Conservation (phyloP, 2,888 invertebrate genomes). For the Drosophila flavopinicola region DNA sequence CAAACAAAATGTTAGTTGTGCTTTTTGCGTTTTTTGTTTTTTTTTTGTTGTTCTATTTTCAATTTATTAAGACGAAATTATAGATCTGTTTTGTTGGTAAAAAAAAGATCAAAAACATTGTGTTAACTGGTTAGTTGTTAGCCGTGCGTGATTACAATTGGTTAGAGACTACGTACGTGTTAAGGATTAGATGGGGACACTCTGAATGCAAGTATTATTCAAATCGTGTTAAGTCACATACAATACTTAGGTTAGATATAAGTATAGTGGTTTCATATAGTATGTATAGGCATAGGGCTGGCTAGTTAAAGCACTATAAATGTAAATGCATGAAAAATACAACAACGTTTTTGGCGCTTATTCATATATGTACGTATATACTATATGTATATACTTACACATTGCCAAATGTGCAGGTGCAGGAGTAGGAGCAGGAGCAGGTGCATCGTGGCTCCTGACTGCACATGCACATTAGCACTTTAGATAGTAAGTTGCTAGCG, state of each 20-base stretch:
- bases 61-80: slow-evolving; percentile 71
- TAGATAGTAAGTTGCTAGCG: not conserved
- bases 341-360: slow-evolving; percentile 36
- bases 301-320: slow-evolving; percentile 13
- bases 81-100: slow-evolving; percentile 40
- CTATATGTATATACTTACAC: slow-evolving; percentile 5
- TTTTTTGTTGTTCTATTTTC: slow-evolving; percentile 37
- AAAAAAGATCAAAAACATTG: slow-evolving; percentile 29
- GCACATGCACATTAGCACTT: not conserved
- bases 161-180: slow-evolving; percentile 24
- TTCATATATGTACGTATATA: not conserved
- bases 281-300: slow-evolving; percentile 9
- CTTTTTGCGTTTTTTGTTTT: too few relatives aligned
- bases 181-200: slow-evolving; percentile 7
- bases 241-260: slow-evolving; percentile 12
- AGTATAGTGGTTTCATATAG: not conserved
- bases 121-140: slow-evolving; percentile 35
- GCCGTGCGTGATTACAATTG: slow-evolving; percentile 29
- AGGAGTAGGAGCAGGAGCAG: too few relatives aligned
- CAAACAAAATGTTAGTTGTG: too few relatives aligned
- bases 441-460: too few relatives aligned
- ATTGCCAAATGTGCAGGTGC: slow-evolving; percentile 11
- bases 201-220: slow-evolving; percentile 24
- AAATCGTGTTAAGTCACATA: slow-evolving; percentile 25
- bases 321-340: slow-evolving; percentile 47